Evolutionary conservation across 2,888 invertebrate genomes (phyloP).

Genomic region (Luperina testacea): DNA sequence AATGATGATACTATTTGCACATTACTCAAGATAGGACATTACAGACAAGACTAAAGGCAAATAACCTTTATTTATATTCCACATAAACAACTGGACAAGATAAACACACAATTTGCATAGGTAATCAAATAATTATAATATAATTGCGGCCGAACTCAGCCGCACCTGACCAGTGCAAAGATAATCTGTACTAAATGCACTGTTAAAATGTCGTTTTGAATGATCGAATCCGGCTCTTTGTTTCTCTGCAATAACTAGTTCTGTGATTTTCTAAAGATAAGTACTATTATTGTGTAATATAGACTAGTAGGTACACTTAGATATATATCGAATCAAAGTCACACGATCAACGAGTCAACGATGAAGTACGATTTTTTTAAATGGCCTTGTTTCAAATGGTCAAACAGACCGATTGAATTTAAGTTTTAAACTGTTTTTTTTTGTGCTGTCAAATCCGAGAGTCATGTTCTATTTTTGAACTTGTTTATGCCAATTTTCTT

Average conservation of each 20-base stretch:
- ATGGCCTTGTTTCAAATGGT: constrained; percentile 61
- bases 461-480: constrained; percentile 31
- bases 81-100: constrained; percentile 41
- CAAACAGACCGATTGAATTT: constrained; percentile 45
- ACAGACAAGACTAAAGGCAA: constrained; percentile 13
- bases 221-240: constrained; percentile 75
- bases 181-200: constrained; percentile 67
- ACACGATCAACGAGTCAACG: constrained; percentile 35
- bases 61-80: constrained; percentile 39
- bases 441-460: neutral
- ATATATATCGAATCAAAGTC: constrained; percentile 66
- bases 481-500: constrained; percentile 1
- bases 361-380: constrained; percentile 51
- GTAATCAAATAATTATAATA: constrained; percentile 58
- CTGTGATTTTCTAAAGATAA: constrained; percentile 73
- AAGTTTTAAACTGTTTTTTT: neutral
- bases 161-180: constrained; percentile 65
- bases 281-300: constrained; percentile 73
- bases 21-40: constrained; percentile 16
- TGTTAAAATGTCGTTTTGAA: constrained; percentile 71
- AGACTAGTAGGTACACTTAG: constrained; percentile 66
- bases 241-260: constrained; percentile 68
- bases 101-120: constrained; percentile 53
- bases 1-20: too few relatives aligned
- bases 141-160: constrained; percentile 57